A percentile compares a stretch with the other conserved stretches of the same genome.
Conservation (phyloP, 2,113 vertebrate genomes). For the Gambusia holbrooki region DNA sequence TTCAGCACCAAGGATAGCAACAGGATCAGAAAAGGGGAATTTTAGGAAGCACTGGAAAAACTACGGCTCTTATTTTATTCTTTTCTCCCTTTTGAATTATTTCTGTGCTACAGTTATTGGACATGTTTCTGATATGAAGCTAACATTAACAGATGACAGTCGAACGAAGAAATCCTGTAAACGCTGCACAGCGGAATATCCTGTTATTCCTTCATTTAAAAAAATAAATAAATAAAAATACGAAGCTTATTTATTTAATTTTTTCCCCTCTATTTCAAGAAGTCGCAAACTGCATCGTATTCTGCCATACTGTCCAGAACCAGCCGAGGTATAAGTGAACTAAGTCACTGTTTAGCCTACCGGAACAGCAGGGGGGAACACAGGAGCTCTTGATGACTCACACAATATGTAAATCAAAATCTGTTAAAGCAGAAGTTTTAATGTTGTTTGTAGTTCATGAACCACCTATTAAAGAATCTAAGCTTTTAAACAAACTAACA, state of each 20-base stretch:
- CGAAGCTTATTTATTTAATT: not conserved
- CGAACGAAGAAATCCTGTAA: not conserved
- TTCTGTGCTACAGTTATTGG: not conserved
- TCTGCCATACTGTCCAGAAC: too few species aligned
- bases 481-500: too few species aligned
- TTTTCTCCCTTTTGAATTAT: not conserved
- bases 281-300: too few species aligned
- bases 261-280: too few species aligned
- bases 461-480: too few species aligned
- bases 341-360: too few species aligned
- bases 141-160: not conserved
- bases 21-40: not conserved
- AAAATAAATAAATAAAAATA: not conserved
- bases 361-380: too few species aligned
- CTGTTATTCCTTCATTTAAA: not conserved
- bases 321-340: too few species aligned
- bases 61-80: not conserved
- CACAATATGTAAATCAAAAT: not conserved
- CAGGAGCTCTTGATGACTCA: too few species aligned
- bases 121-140: not conserved
- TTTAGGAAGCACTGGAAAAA: not conserved
- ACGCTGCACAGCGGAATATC: not conserved
- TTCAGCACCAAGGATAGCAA: slow-evolving; percentile 86
- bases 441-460: not conserved
- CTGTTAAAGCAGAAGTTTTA: not conserved